Evolutionary conservation across 2,888 invertebrate species (phyloP), one percentile per base, ranked within the genome.

Genomic region (Diaprepes abbreviatus): DNA sequence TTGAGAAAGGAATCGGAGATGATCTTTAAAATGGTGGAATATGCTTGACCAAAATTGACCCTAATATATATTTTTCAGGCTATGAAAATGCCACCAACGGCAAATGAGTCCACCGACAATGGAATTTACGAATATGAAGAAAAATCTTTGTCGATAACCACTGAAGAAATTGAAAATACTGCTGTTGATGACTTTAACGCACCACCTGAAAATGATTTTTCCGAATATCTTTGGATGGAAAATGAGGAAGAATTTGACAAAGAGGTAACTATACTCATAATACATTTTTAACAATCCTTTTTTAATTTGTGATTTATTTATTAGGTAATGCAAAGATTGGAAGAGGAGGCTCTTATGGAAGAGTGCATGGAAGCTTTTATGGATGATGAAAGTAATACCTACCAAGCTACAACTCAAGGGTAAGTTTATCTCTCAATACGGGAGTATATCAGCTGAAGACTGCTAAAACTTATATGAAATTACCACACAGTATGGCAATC

Each of bases 191-290:
- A 86, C 73, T 76, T 86, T 80, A 66, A 84, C 78, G 80, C 84
- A 66, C 84, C 86, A 1, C 85, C 85, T 3, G 89, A 88, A 52
- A 89, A 90, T 65, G 95, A 95, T 84, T 96, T 95, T 82, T 92
- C 93, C 0, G 95, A 96, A 79, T 95, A 95, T 81, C 89, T 95
- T 88, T 96, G 96, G 96, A 96, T 96, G 95, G 96, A 95, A 81
- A 92, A 95, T 79, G 93, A 95, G 79, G 96, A 96, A 79, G 95
- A 95, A 80, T 95, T 95, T 81, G 95, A 96, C 79, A 93, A 93
- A 83, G 92, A 94, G 89, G 95, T 94, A 76, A 64, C 12, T 14
- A 19, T 12, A 10, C n/a, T n/a, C 14, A 2, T 12, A 12, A 69
- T 52, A 35, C 10, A 28, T 35, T 24, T 14, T 17, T 33, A 10